Percentiles rank a stretch among this genome's conserved stretches.
Evolutionary conservation across 2,888 invertebrate species (phyloP).

Genomic region (Synanthedon vespiformis): DNA sequence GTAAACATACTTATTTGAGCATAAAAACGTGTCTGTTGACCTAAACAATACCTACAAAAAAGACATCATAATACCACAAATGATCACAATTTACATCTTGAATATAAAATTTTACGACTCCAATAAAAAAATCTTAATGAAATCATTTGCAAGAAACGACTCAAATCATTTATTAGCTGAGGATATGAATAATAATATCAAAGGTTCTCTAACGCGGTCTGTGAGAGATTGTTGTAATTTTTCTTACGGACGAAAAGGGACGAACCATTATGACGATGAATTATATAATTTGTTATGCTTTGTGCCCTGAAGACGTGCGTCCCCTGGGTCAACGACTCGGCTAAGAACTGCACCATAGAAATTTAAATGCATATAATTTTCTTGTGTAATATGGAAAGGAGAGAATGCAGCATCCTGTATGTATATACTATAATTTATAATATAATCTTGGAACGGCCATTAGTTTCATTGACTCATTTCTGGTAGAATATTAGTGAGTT

Average conservation of each 20-base stretch:
- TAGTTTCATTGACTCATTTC: no score
- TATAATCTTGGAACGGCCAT: no score
- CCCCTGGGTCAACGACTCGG: neutral
- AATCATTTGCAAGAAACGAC: constrained; percentile 1
- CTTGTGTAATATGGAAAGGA: no score
- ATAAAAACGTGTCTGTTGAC: no score
- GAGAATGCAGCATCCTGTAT: no score
- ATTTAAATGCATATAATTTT: no score
- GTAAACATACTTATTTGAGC: no score
- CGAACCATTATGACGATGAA: constrained; percentile 26
- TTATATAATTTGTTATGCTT: constrained; percentile 41
- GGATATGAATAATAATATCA: constrained; percentile 14
- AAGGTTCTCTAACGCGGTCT: constrained; percentile 18
- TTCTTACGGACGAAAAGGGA: constrained; percentile 27
- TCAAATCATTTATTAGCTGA: constrained; percentile 1
- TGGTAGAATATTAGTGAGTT: no score
- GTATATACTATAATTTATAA: no score
- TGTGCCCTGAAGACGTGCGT: constrained; percentile 12
- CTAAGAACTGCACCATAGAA: no score
- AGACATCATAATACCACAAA: neutral
- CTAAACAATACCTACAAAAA: no score
- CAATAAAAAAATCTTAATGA: constrained; percentile 1
- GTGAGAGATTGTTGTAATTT: constrained; percentile 33
- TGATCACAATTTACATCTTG: neutral
- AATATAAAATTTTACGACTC: neutral